These are phyloP conservation scores for Scaptomyza flava DNA, from an alignment of 2,888 invertebrate genomes.

Conservation along the genomic window DNA sequence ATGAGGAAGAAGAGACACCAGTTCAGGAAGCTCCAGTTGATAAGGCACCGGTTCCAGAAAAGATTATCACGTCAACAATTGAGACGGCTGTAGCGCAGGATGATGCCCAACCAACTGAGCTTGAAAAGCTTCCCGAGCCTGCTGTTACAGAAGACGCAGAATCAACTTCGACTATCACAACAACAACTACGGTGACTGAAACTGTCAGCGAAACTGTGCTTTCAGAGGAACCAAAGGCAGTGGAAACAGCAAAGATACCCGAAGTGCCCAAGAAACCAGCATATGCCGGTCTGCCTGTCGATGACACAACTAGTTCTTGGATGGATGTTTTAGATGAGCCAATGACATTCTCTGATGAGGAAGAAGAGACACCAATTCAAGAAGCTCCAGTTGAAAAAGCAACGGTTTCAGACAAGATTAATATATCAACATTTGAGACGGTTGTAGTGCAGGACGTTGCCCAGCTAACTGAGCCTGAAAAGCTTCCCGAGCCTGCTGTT, in stretches of 20 bases:
- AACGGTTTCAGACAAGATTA: not conserved
- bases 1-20: conserved; percentile 68
- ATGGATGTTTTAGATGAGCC: conserved; percentile 80
- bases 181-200: conserved; percentile 18
- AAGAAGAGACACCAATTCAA: conserved; percentile 47
- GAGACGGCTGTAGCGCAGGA: not conserved
- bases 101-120: not conserved
- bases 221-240: conserved; percentile 4
- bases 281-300: conserved; percentile 68
- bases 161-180: not conserved
- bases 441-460: not conserved
- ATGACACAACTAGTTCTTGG: conserved; percentile 73
- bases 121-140: not conserved
- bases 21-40: not conserved
- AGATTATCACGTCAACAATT: not conserved
- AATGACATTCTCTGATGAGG: conserved; percentile 69
- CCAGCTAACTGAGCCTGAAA: conserved; percentile 6
- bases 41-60: not conserved
- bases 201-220: conserved; percentile 1
- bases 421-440: not conserved
- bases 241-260: conserved; percentile 15
- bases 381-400: not conserved
- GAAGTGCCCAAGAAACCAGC: conserved; percentile 40
- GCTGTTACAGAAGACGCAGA: not conserved
- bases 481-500: conserved; percentile 7